Percentiles rank a stretch among this genome's conserved stretches.
Conservation (phyloP, 1,140 invertebrate genomes). For the Aethina tumida region DNA sequence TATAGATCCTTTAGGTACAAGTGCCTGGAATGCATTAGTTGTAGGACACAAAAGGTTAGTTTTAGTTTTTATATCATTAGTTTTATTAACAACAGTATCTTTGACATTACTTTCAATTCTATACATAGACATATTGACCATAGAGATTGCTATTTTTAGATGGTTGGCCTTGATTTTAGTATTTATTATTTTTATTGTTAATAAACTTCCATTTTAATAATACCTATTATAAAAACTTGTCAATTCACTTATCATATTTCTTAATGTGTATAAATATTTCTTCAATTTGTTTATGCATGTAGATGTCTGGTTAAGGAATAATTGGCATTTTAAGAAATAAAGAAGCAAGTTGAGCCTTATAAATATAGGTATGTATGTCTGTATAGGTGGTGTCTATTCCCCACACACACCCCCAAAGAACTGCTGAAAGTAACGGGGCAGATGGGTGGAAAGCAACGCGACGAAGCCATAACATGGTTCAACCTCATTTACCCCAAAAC, state of each 20-base stretch:
- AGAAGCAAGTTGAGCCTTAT: no score
- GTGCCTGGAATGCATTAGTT: constrained; percentile 97
- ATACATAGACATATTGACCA: neutral
- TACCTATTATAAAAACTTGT: no score
- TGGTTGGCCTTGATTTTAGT: no score
- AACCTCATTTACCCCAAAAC: constrained; percentile 93
- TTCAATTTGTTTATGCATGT: no score
- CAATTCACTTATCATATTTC: no score
- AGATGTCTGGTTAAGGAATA: no score
- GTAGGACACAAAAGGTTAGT: constrained; percentile 84
- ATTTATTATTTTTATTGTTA: no score
- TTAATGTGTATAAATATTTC: no score
- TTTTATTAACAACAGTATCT: constrained; percentile 6
- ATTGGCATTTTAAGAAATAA: no score
- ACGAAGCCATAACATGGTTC: constrained; percentile 99
- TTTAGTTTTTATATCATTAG: constrained; percentile 4
- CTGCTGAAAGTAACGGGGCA: constrained; percentile 80
- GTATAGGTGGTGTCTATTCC: constrained; percentile 91
- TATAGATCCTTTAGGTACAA: constrained; percentile 97
- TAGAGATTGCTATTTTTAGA: no score
- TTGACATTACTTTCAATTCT: neutral
- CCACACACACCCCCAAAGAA: constrained; percentile 92
- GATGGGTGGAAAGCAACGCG: constrained; percentile 90
- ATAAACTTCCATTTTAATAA: no score
- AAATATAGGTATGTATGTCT: neutral